phyloP scores from a whole-genome alignment of 2,888 invertebrate species.

The Drosophila putrida region DNA sequence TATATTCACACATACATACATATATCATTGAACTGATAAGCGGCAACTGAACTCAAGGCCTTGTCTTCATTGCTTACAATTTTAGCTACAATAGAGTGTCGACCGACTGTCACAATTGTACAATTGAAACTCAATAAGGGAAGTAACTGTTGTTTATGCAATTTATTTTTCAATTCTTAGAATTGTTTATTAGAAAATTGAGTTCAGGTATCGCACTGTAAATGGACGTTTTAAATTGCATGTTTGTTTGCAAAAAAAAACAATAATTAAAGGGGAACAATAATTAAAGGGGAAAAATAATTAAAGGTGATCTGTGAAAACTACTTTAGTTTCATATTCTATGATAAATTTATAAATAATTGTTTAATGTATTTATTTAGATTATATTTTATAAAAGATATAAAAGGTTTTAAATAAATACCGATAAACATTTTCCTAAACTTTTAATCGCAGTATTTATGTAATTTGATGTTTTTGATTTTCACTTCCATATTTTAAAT shows the following conservation, averaged over 20 bases:
- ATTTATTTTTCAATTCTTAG: slow-evolving; percentile 11
- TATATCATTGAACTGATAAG: slow-evolving; percentile 75
- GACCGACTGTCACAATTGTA: slow-evolving; percentile 44
- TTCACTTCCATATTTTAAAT: no score
- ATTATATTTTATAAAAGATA: no score
- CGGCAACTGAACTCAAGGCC: slow-evolving; percentile 66
- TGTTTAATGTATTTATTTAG: no score
- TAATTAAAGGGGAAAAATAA: neutral
- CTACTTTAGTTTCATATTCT: neutral
- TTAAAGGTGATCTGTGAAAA: neutral
- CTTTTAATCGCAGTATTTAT: neutral
- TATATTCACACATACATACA: neutral
- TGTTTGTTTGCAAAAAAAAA: slow-evolving; percentile 3
- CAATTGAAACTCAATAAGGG: slow-evolving; percentile 52
- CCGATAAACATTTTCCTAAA: neutral
- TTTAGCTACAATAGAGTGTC: slow-evolving; percentile 17
- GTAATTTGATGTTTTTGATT: no score
- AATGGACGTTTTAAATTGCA: neutral
- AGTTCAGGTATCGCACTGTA: slow-evolving; percentile 7
- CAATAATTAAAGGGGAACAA: neutral
- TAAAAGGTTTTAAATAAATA: no score
- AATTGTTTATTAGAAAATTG: slow-evolving; percentile 16
- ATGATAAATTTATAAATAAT: no score
- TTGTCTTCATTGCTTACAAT: slow-evolving; percentile 18
- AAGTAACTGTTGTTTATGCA: slow-evolving; percentile 12